Evolutionary conservation across 1,140 invertebrate species (phyloP).

Genomic region (Leucophenga varia): DNA sequence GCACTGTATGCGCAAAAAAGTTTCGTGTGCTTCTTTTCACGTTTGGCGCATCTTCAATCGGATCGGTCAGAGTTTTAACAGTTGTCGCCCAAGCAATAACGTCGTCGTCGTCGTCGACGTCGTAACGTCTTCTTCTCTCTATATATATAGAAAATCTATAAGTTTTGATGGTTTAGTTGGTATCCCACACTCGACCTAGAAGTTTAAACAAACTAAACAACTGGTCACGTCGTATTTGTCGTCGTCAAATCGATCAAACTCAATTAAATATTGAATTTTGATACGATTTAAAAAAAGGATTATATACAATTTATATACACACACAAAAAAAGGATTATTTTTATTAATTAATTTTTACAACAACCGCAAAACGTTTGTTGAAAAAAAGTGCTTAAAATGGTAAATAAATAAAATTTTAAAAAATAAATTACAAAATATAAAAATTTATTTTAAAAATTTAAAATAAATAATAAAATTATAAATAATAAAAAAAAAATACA

Average conservation of each 20-base stretch:
- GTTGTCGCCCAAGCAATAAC: constrained; percentile 38
- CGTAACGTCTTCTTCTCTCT: constrained; percentile 29
- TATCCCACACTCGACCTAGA: constrained; percentile 56
- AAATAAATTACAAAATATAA: constrained; percentile 10
- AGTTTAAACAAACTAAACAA: constrained; percentile 45
- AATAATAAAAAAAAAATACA: constrained; percentile 19
- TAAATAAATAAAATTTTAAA: constrained; percentile 25
- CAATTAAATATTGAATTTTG: constrained; percentile 55
- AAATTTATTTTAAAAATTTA: constrained; percentile 2
- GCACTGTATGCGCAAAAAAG: not conserved
- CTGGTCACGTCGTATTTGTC: constrained; percentile 19
- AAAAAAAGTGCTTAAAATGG: constrained; percentile 50
- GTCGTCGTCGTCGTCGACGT: constrained; percentile 16
- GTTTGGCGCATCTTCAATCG: constrained; percentile 4
- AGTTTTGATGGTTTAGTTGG: constrained; percentile 56
- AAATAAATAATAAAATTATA: constrained; percentile 8
- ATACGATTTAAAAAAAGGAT: constrained; percentile 43
- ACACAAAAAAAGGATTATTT: constrained; percentile 18
- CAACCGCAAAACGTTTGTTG: constrained; percentile 26
- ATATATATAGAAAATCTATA: constrained; percentile 57
- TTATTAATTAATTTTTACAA: constrained; percentile 7
- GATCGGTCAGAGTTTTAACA: constrained; percentile 34
- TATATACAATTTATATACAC: no score
- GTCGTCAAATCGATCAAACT: constrained; percentile 47
- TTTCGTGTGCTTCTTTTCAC: constrained; percentile 7